Base-by-base conservation (phyloP, 1,140 invertebrate species). In the Heliconius melpomene region DNA sequence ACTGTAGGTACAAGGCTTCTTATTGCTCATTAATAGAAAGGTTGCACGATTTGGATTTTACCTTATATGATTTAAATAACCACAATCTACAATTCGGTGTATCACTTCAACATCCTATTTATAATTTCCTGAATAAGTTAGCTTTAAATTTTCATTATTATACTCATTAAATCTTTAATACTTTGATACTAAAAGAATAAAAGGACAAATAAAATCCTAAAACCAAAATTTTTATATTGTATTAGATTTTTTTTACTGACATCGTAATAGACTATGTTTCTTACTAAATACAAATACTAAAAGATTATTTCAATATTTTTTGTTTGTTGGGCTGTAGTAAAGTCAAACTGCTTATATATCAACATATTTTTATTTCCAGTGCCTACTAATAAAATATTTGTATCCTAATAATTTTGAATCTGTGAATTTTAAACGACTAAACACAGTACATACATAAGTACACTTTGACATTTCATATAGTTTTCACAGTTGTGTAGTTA, bases 401-500 rank as follows among this genome's bases (percentile, higher is more conserved):
- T 66, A 29, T 29, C 29, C 26, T 66, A 26, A 66, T 26, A 66
- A 36, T 38, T 72, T 38, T 7, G 9, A 18, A 72, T n/a, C 71
- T 72, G 23, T 38, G 71, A 38, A 36, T n/a, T 36, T n/a, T 13
- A 11, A 72, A 40, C 71, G 32, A 38, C 20, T 23, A 57, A n/a
- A 57, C 57, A 60, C 20, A 26, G 60, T 5, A 11, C 32, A 36
- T 36, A 66, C 29, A 23, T 66, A 66, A 66, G 60, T 66, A 66
- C 60, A 66, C n/a, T 72, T 72, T 23, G 18, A 38, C 38, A 16
- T 72, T 38, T 38, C 32, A 40, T 18, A 40, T 0, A 72, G 18
- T 72, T 38, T 72, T 50, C 20, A 18, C 23, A 40, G 72, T 50
- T 50, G 38, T 32, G 71, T 72, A 11, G 77, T 88, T 96, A 97